Evolutionary conservation across 2,888 invertebrate species (phyloP).

Genomic region (Drosophila austrosaltans): DNA sequence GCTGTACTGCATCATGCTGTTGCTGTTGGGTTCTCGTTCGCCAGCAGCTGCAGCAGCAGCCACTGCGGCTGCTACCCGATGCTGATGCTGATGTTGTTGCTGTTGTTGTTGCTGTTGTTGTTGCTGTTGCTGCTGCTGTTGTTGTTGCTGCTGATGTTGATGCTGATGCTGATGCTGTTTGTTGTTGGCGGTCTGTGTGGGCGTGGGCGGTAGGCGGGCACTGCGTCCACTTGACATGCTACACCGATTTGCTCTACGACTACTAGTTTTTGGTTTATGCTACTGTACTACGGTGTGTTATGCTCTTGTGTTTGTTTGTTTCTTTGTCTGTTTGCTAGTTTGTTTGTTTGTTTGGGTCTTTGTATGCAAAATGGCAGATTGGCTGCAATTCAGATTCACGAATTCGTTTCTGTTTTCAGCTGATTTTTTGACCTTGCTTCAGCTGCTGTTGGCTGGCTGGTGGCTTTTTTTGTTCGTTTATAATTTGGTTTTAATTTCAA

Average conservation of each 20-base stretch:
- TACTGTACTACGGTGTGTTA: neutral
- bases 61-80: conserved; percentile 45
- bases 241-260: conserved; percentile 44
- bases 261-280: conserved; percentile 7
- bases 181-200: conserved; percentile 74
- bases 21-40: conserved; percentile 76
- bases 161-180: conserved; percentile 27
- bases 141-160: conserved; percentile 38
- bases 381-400: conserved; percentile 13
- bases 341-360: conserved; percentile 13
- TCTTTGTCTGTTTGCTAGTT: conserved; percentile 11
- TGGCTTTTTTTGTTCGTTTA: conserved; percentile 24
- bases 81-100: conserved; percentile 27
- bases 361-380: conserved; percentile 29
- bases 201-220: conserved; percentile 82
- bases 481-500: conserved; percentile 49
- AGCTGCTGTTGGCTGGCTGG: neutral
- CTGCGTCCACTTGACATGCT: conserved; percentile 83
- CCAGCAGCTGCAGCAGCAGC: conserved; percentile 43
- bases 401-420: conserved; percentile 11
- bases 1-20: conserved; percentile 70
- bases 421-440: conserved; percentile 17
- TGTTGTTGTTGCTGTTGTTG: conserved; percentile 43
- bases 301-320: neutral
- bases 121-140: conserved; percentile 48